phyloP scores from a whole-genome alignment of 1,140 invertebrate species.

The Platorchestia sp. region DNA sequence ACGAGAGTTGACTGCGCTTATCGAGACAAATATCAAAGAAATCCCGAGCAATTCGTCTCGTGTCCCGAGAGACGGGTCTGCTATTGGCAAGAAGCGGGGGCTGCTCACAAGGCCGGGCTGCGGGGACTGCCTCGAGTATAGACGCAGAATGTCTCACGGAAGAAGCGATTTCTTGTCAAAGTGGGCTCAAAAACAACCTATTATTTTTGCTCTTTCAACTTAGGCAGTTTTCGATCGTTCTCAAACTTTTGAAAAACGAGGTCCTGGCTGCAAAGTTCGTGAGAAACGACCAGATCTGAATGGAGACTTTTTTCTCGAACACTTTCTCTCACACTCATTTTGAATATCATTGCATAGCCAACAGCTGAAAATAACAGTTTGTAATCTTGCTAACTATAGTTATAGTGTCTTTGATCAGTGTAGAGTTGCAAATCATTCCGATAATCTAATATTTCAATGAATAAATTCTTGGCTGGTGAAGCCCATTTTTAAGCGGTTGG shows the following conservation, averaged over 20 bases:
- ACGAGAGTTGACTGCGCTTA: background rate
- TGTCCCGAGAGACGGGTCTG: background rate
- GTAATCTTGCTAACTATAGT: background rate
- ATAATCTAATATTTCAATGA: no score
- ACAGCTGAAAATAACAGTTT: background rate
- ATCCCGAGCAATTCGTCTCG: background rate
- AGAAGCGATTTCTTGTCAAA: background rate
- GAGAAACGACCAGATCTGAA: background rate
- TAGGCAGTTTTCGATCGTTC: background rate
- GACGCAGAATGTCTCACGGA: background rate
- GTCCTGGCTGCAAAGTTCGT: background rate
- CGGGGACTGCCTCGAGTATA: background rate
- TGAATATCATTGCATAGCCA: background rate
- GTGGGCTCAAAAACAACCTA: background rate
- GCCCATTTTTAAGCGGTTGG: no score
- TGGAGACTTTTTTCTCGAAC: background rate
- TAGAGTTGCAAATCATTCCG: background rate
- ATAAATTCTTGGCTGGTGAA: no score
- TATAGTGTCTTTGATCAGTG: background rate
- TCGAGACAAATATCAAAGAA: background rate
- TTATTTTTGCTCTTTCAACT: background rate
- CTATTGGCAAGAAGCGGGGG: background rate
- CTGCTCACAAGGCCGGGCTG: background rate
- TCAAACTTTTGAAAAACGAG: background rate
- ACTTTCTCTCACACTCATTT: background rate